A percentile compares a stretch with the other conserved stretches of the same genome.
phyloP scores from a whole-genome alignment of 2,113 vertebrate genomes.

The Leptobrachium ailaonicum region DNA sequence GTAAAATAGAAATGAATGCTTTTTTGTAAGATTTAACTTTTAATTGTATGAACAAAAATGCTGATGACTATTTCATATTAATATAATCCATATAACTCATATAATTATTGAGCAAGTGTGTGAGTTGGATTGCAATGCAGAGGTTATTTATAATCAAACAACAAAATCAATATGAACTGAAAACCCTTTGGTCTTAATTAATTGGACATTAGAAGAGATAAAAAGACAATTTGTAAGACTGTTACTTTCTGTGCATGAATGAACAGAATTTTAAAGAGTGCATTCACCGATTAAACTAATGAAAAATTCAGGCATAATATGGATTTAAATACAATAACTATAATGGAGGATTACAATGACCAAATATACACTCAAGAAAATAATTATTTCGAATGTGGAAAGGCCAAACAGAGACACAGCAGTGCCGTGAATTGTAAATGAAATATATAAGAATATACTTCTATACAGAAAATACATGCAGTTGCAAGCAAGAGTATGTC shows the following conservation, averaged over 20 bases:
- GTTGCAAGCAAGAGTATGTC: too few relatives aligned
- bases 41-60: too few relatives aligned
- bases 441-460: too few relatives aligned
- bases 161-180: background rate
- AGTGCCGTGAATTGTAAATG: too few relatives aligned
- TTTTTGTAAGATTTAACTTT: too few relatives aligned
- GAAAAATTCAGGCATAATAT: background rate
- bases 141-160: background rate
- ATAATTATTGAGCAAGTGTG: background rate
- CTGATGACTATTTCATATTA: too few relatives aligned
- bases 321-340: background rate
- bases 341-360: background rate
- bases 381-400: too few relatives aligned
- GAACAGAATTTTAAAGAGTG: background rate
- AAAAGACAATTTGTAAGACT: background rate
- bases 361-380: too few relatives aligned
- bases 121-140: background rate
- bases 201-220: background rate
- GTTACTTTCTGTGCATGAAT: background rate
- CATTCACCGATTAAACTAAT: background rate
- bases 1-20: too few relatives aligned
- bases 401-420: too few relatives aligned
- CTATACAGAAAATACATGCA: too few relatives aligned
- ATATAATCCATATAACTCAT: too few relatives aligned
- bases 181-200: background rate